These are phyloP conservation scores for Epizoanthus ramosus DNA, from an alignment of 92 coral and sea anemone genomes.

Conservation along the genomic window DNA sequence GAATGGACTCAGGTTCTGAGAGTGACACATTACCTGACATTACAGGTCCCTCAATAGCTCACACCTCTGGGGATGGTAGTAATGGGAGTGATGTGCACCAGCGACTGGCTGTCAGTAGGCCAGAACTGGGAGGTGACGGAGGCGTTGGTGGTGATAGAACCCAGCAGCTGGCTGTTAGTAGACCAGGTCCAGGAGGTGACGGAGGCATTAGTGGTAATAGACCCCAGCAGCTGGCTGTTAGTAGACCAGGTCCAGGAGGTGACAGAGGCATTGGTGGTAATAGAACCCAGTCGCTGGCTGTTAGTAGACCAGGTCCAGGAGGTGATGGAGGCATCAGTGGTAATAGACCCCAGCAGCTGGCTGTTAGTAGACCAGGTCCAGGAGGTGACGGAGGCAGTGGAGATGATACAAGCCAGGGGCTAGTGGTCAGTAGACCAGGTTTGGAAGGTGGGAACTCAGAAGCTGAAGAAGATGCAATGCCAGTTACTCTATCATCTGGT, in stretches of 20 bases:
- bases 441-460: constrained; percentile 93
- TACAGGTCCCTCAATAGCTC: constrained; percentile 38
- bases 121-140: constrained; percentile 51
- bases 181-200: constrained; percentile 49
- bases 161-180: no score
- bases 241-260: constrained; percentile 44
- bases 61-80: constrained; percentile 73
- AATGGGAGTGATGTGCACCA: constrained; percentile 49
- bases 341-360: constrained; percentile 6
- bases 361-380: constrained; percentile 16
- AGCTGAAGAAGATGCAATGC: constrained; percentile 61
- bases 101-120: constrained; percentile 49
- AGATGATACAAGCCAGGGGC: constrained; percentile 14
- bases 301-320: no score
- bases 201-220: constrained; percentile 57
- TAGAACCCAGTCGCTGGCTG: neutral
- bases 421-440: constrained; percentile 72
- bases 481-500: constrained; percentile 39
- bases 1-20: constrained; percentile 85
- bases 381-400: constrained; percentile 66
- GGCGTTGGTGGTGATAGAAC: no score
- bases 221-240: neutral
- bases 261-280: constrained; percentile 55
- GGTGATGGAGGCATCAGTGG: constrained; percentile 70
- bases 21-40: constrained; percentile 53